These are phyloP conservation scores for Pheosia gnoma DNA, from an alignment of 2,888 invertebrate species.

Conservation along the genomic window DNA sequence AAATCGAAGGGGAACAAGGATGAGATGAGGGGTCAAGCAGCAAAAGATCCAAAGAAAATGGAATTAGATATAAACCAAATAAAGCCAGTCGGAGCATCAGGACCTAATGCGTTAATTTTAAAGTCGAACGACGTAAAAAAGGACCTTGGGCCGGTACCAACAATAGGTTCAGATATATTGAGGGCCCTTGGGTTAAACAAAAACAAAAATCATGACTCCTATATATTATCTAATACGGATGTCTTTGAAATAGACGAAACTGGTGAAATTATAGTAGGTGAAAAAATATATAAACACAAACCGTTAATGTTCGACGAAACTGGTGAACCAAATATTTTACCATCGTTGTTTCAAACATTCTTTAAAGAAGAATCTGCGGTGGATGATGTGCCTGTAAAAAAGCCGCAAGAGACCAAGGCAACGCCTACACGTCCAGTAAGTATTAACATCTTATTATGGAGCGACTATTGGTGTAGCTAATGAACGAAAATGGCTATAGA, in stretches of 20 bases:
- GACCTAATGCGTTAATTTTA: conserved; percentile 33
- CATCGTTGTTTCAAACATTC: conserved; percentile 45
- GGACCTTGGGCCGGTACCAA: conserved; percentile 7
- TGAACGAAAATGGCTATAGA: too few species aligned
- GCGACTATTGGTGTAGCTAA: too few species aligned
- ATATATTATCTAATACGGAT: conserved; percentile 40
- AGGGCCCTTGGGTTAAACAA: conserved; percentile 5
- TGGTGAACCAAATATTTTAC: conserved; percentile 27
- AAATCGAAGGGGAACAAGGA: conserved; percentile 14
- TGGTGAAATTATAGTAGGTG: conserved; percentile 55
- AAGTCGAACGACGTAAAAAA: conserved; percentile 11
- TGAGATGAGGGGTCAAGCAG: conserved; percentile 17
- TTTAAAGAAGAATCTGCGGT: conserved; percentile 25
- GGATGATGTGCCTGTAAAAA: not conserved
- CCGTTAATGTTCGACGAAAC: conserved; percentile 25
- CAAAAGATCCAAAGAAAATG: conserved; percentile 18
- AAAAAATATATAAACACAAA: conserved; percentile 53
- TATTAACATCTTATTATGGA: not conserved
- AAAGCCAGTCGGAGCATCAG: conserved; percentile 37
- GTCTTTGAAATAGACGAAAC: conserved; percentile 22
- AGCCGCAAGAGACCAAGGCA: not conserved
- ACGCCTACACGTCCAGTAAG: not conserved
- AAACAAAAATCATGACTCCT: not conserved
- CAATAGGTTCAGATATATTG: not conserved
- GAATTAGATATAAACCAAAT: conserved; percentile 44